Evolutionary conservation across 2,113 vertebrate genomes (phyloP).

Genomic region (Romanogobio albipinnatus): DNA sequence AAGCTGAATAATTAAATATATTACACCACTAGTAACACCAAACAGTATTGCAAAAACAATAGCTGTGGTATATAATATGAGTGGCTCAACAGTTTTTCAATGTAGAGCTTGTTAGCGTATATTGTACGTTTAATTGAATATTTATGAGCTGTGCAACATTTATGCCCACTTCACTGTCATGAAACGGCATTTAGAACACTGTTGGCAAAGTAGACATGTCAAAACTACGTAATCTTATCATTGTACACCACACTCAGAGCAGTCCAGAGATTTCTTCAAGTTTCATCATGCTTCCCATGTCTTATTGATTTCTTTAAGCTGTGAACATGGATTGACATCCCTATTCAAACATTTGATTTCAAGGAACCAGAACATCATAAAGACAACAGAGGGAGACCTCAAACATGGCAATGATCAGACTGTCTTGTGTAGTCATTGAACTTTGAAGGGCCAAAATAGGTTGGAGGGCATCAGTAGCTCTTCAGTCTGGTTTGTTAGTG

Average conservation of each 20-base stretch:
- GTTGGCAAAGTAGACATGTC: conserved; percentile 4
- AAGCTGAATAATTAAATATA: not conserved
- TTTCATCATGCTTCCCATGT: conserved; percentile 54
- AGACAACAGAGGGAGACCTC: conserved; percentile 48
- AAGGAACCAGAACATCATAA: conserved; percentile 53
- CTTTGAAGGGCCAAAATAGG: conserved; percentile 40
- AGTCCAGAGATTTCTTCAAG: conserved; percentile 42
- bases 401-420: conserved; percentile 64
- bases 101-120: conserved; percentile 6
- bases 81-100: not conserved
- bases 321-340: conserved; percentile 58
- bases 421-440: conserved; percentile 51
- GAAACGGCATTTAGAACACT: conserved; percentile 16
- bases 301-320: conserved; percentile 55
- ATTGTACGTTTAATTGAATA: conserved; percentile 20
- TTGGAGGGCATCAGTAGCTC: conserved; percentile 19
- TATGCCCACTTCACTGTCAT: conserved; percentile 11
- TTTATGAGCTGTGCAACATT: conserved; percentile 21
- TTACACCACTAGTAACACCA: not conserved
- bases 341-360: conserved; percentile 62
- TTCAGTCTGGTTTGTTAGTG: conserved; percentile 16
- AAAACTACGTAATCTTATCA: conserved; percentile 49
- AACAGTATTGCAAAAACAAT: not conserved
- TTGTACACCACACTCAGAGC: conserved; percentile 53
- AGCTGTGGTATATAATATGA: not conserved